A percentile compares a stretch with the other conserved stretches of the same genome.
Evolutionary conservation across 53 echinoderm and acorn worm genomes (phyloP).

Genomic region (Echinarachnius parma): DNA sequence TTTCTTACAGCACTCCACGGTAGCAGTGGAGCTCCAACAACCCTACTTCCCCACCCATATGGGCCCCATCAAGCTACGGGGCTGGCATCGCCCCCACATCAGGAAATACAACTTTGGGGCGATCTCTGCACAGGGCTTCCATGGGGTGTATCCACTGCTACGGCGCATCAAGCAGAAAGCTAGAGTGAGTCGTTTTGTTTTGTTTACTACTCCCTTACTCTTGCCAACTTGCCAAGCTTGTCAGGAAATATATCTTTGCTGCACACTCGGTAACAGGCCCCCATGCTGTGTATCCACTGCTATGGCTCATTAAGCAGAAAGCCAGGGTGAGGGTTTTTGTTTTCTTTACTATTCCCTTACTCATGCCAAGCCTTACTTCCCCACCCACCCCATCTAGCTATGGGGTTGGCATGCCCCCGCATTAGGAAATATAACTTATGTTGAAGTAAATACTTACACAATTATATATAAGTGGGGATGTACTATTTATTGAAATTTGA

Average conservation of each 20-base stretch:
- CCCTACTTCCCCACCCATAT: conserved; percentile 98
- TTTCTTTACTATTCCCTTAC: too few species aligned
- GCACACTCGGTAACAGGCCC: conserved; percentile 64
- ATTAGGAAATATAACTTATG: too few species aligned
- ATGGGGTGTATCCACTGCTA: conserved; percentile 78
- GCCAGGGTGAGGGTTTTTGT: conserved; percentile 98
- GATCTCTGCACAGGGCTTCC: conserved; percentile 67
- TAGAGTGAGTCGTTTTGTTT: conserved; percentile 55
- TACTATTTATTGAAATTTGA: too few species aligned
- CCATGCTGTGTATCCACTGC: conserved; percentile 80
- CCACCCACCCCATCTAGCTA: too few species aligned
- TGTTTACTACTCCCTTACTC: background rate
- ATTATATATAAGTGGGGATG: too few species aligned
- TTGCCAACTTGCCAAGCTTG: too few species aligned
- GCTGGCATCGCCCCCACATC: conserved; percentile 76
- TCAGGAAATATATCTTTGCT: conserved; percentile 83
- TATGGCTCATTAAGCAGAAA: conserved; percentile 81
- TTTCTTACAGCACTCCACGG: conserved; percentile 75
- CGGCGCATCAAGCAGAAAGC: conserved; percentile 89
- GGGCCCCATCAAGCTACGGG: conserved; percentile 84
- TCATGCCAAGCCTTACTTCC: too few species aligned
- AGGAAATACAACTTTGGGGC: conserved; percentile 83
- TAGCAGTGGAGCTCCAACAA: conserved; percentile 83
- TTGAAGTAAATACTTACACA: too few species aligned
- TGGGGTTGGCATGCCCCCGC: too few species aligned